Percentiles rank a stretch among this genome's conserved stretches.
Conservation (phyloP, 1,140 invertebrate species). For the Aphidius ervi region DNA sequence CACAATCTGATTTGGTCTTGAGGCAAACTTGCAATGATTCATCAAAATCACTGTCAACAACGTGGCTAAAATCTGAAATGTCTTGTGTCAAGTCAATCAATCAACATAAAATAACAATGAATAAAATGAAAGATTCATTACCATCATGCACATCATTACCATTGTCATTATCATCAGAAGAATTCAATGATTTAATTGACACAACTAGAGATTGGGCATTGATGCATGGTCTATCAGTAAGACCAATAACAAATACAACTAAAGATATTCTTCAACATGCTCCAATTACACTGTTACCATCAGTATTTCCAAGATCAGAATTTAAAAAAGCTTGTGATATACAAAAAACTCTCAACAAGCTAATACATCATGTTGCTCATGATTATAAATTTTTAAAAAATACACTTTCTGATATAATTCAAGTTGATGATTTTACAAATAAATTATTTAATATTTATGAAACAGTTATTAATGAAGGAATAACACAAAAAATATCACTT, state of each 20-base stretch:
- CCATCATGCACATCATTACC: conserved; percentile 12
- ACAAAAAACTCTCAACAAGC: conserved; percentile 72
- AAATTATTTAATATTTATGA: conserved; percentile 79
- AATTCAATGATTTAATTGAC: conserved; percentile 61
- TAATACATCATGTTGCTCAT: conserved; percentile 84
- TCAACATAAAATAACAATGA: background rate
- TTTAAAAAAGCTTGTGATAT: conserved; percentile 72
- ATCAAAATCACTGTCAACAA: too few relatives aligned
- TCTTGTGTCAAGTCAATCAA: too few relatives aligned
- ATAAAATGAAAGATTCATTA: background rate
- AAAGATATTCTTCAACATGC: conserved; percentile 67
- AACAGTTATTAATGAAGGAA: conserved; percentile 68
- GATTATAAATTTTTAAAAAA: conserved; percentile 74
- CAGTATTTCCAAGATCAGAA: conserved; percentile 71
- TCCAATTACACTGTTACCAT: conserved; percentile 79
- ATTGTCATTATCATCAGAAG: conserved; percentile 28
- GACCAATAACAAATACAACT: conserved; percentile 65
- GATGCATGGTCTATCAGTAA: conserved; percentile 76
- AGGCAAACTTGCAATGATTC: too few relatives aligned
- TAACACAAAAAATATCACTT: conserved; percentile 62
- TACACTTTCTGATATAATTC: conserved; percentile 64
- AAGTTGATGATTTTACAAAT: conserved; percentile 81
- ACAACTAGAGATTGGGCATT: conserved; percentile 82
- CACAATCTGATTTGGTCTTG: too few relatives aligned
- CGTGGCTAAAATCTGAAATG: too few relatives aligned